These are phyloP conservation scores for Oryzias celebensis DNA, from an alignment of 2,113 vertebrate species.

Conservation along the genomic window DNA sequence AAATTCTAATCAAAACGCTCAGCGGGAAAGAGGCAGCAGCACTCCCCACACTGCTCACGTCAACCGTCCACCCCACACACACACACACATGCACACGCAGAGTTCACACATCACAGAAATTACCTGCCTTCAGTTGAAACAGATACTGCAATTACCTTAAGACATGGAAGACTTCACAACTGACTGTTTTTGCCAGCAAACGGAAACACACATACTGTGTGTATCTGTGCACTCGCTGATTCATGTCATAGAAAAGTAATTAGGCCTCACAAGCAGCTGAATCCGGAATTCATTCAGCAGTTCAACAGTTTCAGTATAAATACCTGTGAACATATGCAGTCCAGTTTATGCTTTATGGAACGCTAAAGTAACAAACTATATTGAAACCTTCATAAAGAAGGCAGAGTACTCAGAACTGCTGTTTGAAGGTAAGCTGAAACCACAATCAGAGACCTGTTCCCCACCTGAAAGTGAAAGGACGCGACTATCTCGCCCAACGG, in stretches of 20 bases:
- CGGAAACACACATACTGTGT: constrained; percentile 14
- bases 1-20: constrained; percentile 76
- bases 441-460: no score
- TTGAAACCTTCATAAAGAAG: no score
- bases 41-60: constrained; percentile 56
- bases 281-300: no score
- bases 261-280: neutral
- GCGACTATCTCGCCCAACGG: no score
- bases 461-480: no score
- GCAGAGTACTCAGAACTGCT: no score
- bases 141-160: constrained; percentile 62
- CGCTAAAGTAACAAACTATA: no score
- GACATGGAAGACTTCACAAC: constrained; percentile 19
- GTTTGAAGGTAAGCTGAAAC: no score
- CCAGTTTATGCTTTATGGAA: no score
- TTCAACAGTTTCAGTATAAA: no score
- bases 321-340: no score
- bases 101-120: constrained; percentile 54
- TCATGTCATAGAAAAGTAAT: constrained; percentile 4
- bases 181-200: neutral
- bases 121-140: constrained; percentile 41
- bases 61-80: constrained; percentile 21
- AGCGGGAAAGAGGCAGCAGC: constrained; percentile 62
- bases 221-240: constrained; percentile 15
- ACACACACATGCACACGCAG: constrained; percentile 7